A percentile compares a stretch with the other conserved stretches of the same genome.
Evolutionary conservation across 2,797 vertebrate genomes (phyloP).

Genomic region (Masticophis lateralis): DNA sequence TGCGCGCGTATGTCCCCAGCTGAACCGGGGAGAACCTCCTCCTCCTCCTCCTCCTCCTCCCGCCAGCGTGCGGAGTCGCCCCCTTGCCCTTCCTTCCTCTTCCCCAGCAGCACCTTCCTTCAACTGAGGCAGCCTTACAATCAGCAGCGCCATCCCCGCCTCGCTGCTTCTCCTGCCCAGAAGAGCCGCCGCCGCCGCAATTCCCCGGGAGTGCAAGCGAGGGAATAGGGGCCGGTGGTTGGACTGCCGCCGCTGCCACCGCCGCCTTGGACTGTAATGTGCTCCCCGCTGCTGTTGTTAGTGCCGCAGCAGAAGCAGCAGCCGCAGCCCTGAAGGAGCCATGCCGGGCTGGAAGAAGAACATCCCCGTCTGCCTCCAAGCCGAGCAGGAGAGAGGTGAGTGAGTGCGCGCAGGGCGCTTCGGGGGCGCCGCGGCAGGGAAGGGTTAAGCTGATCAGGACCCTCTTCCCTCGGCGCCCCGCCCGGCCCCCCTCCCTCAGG

Average conservation of each 20-base stretch:
- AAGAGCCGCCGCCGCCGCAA: constrained; percentile 4
- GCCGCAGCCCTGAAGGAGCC: constrained; percentile 63
- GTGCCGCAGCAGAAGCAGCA: background rate
- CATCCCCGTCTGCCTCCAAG: constrained; percentile 95
- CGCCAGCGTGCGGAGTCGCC: constrained; percentile 43
- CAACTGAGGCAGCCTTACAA: background rate
- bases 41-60: background rate
- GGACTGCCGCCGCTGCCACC: background rate
- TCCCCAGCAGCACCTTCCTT: background rate
- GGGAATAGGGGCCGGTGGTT: constrained; percentile 8
- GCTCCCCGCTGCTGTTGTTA: background rate
- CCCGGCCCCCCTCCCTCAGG: background rate
- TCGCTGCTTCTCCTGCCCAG: background rate
- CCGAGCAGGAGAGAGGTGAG: constrained; percentile 92
- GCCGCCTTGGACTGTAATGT: constrained; percentile 50
- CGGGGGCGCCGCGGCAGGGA: background rate
- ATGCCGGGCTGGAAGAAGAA: constrained; percentile 99
- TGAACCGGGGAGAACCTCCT: constrained; percentile 37
- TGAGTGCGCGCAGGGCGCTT: background rate
- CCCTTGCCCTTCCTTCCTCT: background rate
- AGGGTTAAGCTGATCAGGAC: background rate
- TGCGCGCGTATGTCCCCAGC: constrained; percentile 42
- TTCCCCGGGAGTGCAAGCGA: constrained; percentile 9
- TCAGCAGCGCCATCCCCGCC: background rate
- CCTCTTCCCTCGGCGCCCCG: background rate